phyloP scores from a whole-genome alignment of 2,797 vertebrate genomes.

The Danio aesculapii region DNA sequence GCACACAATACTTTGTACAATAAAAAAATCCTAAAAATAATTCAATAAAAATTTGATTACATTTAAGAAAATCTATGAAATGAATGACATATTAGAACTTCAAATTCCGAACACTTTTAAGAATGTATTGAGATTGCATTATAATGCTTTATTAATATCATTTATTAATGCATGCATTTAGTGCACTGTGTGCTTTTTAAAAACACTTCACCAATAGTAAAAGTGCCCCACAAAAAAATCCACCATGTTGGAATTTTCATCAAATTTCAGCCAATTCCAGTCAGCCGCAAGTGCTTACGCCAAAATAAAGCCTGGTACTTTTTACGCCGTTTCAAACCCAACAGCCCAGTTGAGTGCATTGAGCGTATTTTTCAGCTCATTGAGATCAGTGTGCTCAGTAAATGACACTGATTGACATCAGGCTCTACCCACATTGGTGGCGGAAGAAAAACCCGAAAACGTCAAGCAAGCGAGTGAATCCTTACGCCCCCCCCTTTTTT shows the following conservation, averaged over 20 bases:
- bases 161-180: no score
- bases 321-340: slow-evolving; percentile 18
- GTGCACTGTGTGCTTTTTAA: not conserved
- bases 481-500: not conserved
- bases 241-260: not conserved
- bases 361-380: slow-evolving; percentile 22
- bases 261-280: not conserved
- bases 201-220: not conserved
- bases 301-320: slow-evolving; percentile 4
- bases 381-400: slow-evolving; percentile 40
- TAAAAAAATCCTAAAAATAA: no score
- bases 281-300: not conserved
- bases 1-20: no score
- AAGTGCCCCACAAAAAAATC: not conserved
- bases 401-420: slow-evolving; percentile 45
- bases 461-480: slow-evolving; percentile 39
- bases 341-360: slow-evolving; percentile 7
- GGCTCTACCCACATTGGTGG: slow-evolving; percentile 36
- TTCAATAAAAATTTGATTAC: no score
- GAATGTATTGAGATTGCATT: no score
- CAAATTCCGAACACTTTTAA: no score
- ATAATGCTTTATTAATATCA: no score
- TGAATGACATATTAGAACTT: no score
- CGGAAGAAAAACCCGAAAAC: slow-evolving; percentile 39
- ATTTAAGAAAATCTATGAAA: no score